Conservation (phyloP, 2,797 vertebrate species). For the Dendrocincla fuliginosa region DNA sequence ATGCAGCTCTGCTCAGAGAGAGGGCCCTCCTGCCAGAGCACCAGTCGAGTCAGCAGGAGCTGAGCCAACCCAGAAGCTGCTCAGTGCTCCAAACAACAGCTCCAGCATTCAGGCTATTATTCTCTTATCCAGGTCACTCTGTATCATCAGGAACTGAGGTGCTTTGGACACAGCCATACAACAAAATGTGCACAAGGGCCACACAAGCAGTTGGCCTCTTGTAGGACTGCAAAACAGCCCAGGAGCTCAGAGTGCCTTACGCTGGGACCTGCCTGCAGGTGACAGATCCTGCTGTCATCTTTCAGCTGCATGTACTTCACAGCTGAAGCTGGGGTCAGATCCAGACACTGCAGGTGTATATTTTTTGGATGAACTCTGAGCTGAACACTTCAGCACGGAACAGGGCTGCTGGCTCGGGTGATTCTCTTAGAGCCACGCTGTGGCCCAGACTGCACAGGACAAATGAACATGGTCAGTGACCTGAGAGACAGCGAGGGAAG, state of each 20-base stretch:
- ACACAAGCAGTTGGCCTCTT: neutral
- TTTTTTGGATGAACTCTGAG: neutral
- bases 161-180: neutral
- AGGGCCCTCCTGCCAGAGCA: neutral
- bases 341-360: rapidly evolving
- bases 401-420: too few species aligned
- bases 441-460: too few species aligned
- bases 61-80: neutral
- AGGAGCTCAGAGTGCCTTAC: neutral
- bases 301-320: neutral
- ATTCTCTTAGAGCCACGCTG: neutral
- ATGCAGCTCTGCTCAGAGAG: neutral
- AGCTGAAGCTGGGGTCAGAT: neutral
- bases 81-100: neutral
- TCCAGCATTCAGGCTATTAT: neutral
- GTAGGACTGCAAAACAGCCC: neutral
- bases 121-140: neutral
- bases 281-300: neutral
- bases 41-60: neutral
- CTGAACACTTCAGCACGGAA: neutral
- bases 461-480: rapidly evolving
- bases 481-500: neutral
- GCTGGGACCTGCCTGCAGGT: neutral
- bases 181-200: neutral
- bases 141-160: neutral